A percentile compares a stretch with the other conserved stretches of the same genome.
These are phyloP conservation scores for Gobio occitaniae DNA, from an alignment of 2,797 vertebrate species.

Conservation along the genomic window DNA sequence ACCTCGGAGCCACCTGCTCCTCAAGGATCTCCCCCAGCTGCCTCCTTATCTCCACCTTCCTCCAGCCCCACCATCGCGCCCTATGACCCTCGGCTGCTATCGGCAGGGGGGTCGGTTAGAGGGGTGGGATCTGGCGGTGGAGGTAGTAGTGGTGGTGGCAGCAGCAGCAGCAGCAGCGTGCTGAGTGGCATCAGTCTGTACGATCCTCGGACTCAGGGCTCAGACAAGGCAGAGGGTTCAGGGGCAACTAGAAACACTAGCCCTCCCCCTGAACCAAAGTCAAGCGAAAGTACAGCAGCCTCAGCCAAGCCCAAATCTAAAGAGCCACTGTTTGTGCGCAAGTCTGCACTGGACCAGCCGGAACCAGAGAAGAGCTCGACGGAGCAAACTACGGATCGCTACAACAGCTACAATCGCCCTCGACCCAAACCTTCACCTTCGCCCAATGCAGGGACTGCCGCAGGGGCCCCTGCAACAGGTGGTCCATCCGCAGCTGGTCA, in stretches of 20 bases:
- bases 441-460: slow-evolving; percentile 64
- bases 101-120: slow-evolving; percentile 82
- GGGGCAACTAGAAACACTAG: slow-evolving; percentile 65
- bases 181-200: slow-evolving; percentile 92
- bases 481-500: slow-evolving; percentile 52
- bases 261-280: slow-evolving; percentile 76
- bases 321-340: slow-evolving; percentile 89
- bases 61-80: slow-evolving; percentile 79
- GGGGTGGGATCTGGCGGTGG: slow-evolving; percentile 66
- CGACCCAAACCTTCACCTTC: slow-evolving; percentile 81
- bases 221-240: slow-evolving; percentile 71
- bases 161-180: slow-evolving; percentile 85
- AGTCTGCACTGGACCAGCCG: slow-evolving; percentile 90
- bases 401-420: slow-evolving; percentile 95
- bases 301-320: slow-evolving; percentile 81
- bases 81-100: slow-evolving; percentile 89
- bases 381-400: slow-evolving; percentile 82
- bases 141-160: slow-evolving; percentile 62
- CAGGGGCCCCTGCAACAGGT: slow-evolving; percentile 55
- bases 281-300: slow-evolving; percentile 64
- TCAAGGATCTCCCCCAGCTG: slow-evolving; percentile 53
- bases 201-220: slow-evolving; percentile 85
- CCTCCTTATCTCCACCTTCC: slow-evolving; percentile 55
- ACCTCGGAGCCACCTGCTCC: slow-evolving; percentile 59
- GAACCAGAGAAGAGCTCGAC: slow-evolving; percentile 77